Evolutionary conservation across 2,888 invertebrate genomes (phyloP).

Genomic region (Stenurella melanura): DNA sequence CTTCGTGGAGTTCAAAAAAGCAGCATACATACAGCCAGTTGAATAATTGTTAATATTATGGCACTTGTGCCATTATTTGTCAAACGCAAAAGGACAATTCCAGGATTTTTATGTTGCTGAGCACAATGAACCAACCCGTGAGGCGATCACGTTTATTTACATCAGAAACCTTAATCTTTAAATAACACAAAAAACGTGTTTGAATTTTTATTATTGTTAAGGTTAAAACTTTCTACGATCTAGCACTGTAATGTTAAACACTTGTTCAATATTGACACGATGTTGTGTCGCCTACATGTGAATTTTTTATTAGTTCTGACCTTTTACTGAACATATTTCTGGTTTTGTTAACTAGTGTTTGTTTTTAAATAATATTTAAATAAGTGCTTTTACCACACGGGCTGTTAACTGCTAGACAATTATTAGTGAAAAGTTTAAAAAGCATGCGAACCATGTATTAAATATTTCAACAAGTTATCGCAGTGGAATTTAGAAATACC

Average conservation of each 20-base stretch:
- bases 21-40: too few relatives aligned
- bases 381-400: slow-evolving; percentile 4
- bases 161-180: slow-evolving; percentile 32
- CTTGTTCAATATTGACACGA: slow-evolving; percentile 55
- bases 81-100: background rate
- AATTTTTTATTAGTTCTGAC: slow-evolving; percentile 39
- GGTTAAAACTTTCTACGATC: slow-evolving; percentile 38
- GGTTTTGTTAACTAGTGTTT: slow-evolving; percentile 38
- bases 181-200: slow-evolving; percentile 40
- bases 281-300: slow-evolving; percentile 45
- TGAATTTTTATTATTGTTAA: slow-evolving; percentile 34
- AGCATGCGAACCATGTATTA: background rate
- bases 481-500: slow-evolving; percentile 8
- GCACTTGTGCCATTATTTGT: too few relatives aligned
- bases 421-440: slow-evolving; percentile 5
- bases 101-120: background rate
- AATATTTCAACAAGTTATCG: slow-evolving; percentile 11
- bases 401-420: background rate
- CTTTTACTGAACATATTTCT: slow-evolving; percentile 42
- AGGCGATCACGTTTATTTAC: slow-evolving; percentile 2
- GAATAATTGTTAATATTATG: too few relatives aligned
- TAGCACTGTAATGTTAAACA: slow-evolving; percentile 47
- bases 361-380: slow-evolving; percentile 30
- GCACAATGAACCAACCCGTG: background rate
- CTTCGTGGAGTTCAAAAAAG: too few relatives aligned